Evolutionary conservation across 2,888 invertebrate genomes (phyloP).

Genomic region (Dendrolimus pini): DNA sequence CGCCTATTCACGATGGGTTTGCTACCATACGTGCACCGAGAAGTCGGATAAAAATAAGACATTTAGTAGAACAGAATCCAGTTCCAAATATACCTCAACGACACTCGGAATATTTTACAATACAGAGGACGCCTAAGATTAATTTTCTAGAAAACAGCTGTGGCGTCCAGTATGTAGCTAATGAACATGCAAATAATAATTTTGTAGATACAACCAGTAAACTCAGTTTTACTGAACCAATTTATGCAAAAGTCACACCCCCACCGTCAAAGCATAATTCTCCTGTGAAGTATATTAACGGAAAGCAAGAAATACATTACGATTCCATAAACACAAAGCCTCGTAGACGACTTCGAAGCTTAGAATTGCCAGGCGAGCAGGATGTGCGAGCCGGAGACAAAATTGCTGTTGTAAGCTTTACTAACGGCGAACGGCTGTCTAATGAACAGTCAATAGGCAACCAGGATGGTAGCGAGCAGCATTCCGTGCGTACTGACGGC

Average conservation of each 20-base stretch:
- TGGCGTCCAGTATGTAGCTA: slow-evolving; percentile 55
- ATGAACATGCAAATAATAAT: slow-evolving; percentile 29
- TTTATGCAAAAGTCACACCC: slow-evolving; percentile 67
- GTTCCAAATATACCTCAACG: slow-evolving; percentile 63
- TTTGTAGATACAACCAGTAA: slow-evolving; percentile 43
- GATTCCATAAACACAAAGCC: slow-evolving; percentile 71
- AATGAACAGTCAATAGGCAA: slow-evolving; percentile 52
- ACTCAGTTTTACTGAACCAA: slow-evolving; percentile 63
- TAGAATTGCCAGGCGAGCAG: slow-evolving; percentile 50
- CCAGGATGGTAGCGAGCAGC: slow-evolving; percentile 61
- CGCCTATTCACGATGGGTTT: slow-evolving; percentile 89
- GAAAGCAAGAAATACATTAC: slow-evolving; percentile 57
- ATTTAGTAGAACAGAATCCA: slow-evolving; percentile 61
- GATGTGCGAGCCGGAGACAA: slow-evolving; percentile 47
- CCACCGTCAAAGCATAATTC: slow-evolving; percentile 56
- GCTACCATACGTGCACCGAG: slow-evolving; percentile 86
- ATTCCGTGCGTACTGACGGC: slow-evolving; percentile 64
- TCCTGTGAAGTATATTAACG: slow-evolving; percentile 48
- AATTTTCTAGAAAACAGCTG: slow-evolving; percentile 58
- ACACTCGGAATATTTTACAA: slow-evolving; percentile 69
- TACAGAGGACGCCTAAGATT: slow-evolving; percentile 61
- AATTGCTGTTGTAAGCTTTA: slow-evolving; percentile 44
- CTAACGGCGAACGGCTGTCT: slow-evolving; percentile 59
- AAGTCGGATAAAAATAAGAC: slow-evolving; percentile 68
- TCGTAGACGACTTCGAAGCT: slow-evolving; percentile 61